Percentiles rank a stretch among this genome's conserved stretches.
These are phyloP conservation scores for Symphodus melops DNA, from an alignment of 2,113 vertebrate species.

Conservation along the genomic window DNA sequence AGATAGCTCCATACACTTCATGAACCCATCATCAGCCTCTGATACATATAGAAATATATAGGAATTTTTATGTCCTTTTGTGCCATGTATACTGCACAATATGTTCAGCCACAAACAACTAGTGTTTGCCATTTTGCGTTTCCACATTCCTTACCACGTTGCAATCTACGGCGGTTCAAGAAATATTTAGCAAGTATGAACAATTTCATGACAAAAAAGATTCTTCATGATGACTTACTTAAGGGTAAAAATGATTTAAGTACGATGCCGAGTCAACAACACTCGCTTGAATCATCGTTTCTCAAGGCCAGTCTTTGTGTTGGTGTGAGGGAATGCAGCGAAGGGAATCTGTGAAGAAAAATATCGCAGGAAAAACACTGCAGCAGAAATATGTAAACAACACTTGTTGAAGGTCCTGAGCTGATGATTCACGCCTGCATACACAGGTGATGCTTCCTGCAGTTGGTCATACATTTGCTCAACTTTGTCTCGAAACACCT, in stretches of 20 bases:
- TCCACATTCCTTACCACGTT: not conserved
- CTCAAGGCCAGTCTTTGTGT: not conserved
- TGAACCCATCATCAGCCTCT: conserved; percentile 79
- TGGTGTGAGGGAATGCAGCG: not conserved
- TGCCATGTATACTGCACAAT: conserved; percentile 32
- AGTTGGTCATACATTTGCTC: conserved; percentile 66
- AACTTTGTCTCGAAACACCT: conserved; percentile 71
- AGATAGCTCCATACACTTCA: conserved; percentile 85
- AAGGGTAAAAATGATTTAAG: not conserved
- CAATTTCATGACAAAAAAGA: not conserved
- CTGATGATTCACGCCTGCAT: conserved; percentile 52
- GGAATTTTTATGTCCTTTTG: conserved; percentile 55
- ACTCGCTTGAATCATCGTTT: conserved; percentile 10
- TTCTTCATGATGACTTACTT: not conserved
- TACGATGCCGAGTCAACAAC: not conserved
- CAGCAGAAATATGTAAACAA: conserved; percentile 77
- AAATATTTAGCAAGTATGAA: not conserved
- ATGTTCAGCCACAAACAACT: conserved; percentile 38
- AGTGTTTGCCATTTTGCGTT: conserved; percentile 8
- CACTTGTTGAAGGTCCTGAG: conserved; percentile 57
- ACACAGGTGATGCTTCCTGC: conserved; percentile 57
- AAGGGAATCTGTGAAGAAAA: not conserved
- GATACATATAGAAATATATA: conserved; percentile 76
- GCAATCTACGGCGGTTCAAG: not conserved
- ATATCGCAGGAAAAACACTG: conserved; percentile 50